Base-by-base conservation (phyloP, 2,888 invertebrate genomes). In the Rhopalosiphum nymphaeae region DNA sequence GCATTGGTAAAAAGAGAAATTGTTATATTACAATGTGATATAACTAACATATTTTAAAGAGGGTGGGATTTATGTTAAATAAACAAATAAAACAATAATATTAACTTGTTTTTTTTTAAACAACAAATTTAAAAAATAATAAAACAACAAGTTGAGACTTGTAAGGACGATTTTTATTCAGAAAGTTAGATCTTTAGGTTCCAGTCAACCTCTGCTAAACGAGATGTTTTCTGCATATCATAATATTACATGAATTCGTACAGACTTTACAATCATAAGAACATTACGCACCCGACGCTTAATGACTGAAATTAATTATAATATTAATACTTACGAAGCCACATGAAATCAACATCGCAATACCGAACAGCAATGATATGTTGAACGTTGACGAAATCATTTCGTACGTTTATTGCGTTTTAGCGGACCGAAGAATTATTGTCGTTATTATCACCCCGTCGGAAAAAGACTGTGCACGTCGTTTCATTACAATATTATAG, bases 261-360 rank as follows among this genome's bases (percentile, higher is more conserved):
- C 13, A 53, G 26, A 61, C 29, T n/a, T 13, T 4, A 36, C 7
- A 36, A 36, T 78, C 16, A 5, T 36, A 36, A 36, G 9, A 36
- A 36, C 21, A 36, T 36, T 5, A 36, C 2, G 21, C 36, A 36
- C 21, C 36, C 36, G 0, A 9, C 7, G 36, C 78, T 36, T 36
- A 67, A 16, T 78, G 78, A 26, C 5, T 86, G 46, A 1, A 29
- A 86, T n/a, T n/a, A n/a, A 29, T 3, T 36, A 49, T 87, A 36
- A 42, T 89, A 16, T 89, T 7, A 36, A 67, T 92, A 92, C 92
- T 92, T 42, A 92, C 93, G 84, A 36, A 84, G 36, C 49, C 21
- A 10, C 49, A 78, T 42, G 78, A 78, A 44, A 78, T 56, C n/a
- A 92, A 26, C 91, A 91, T 42, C 11, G 44, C 26, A 10, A 93